Evolutionary conservation across 1,140 invertebrate species (phyloP).

Genomic region (Drosophila kurseongensis): DNA sequence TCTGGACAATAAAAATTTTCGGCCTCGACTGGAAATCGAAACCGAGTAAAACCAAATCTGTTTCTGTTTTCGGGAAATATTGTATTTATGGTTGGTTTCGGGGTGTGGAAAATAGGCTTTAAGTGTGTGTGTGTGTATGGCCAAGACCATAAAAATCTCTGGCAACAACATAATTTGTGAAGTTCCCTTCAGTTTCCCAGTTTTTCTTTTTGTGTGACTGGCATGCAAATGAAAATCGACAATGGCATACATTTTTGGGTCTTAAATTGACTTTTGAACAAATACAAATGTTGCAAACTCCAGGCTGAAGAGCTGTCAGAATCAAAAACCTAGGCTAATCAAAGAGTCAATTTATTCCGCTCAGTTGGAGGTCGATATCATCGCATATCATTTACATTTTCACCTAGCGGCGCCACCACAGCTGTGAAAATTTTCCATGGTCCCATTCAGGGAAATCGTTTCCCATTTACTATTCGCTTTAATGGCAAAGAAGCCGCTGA

Average conservation of each 20-base stretch:
- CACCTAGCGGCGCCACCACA: conserved; percentile 36
- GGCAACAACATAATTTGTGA: conserved; percentile 46
- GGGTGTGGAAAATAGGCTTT: conserved; percentile 57
- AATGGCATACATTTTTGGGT: conserved; percentile 45
- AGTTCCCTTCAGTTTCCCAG: background rate
- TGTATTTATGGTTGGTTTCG: conserved; percentile 35
- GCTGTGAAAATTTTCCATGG: conserved; percentile 48
- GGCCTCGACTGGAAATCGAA: conserved; percentile 53
- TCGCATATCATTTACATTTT: conserved; percentile 58
- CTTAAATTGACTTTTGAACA: conserved; percentile 60
- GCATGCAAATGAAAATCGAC: conserved; percentile 60
- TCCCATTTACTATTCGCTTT: conserved; percentile 39
- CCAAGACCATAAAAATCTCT: conserved; percentile 47
- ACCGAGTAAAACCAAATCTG: conserved; percentile 65
- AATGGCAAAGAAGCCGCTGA: conserved; percentile 40
- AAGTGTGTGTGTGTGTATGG: conserved; percentile 48
- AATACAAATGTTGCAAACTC: conserved; percentile 37
- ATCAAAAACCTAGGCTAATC: background rate
- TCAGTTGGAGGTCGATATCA: conserved; percentile 41
- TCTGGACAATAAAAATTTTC: conserved; percentile 58
- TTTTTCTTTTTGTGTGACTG: conserved; percentile 26
- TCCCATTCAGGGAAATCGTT: conserved; percentile 13
- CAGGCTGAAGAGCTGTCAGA: conserved; percentile 4
- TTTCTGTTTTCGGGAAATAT: conserved; percentile 56
- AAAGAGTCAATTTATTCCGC: conserved; percentile 55